These are phyloP conservation scores for Bedellia somnulentella DNA, from an alignment of 2,888 invertebrate species.

Conservation along the genomic window DNA sequence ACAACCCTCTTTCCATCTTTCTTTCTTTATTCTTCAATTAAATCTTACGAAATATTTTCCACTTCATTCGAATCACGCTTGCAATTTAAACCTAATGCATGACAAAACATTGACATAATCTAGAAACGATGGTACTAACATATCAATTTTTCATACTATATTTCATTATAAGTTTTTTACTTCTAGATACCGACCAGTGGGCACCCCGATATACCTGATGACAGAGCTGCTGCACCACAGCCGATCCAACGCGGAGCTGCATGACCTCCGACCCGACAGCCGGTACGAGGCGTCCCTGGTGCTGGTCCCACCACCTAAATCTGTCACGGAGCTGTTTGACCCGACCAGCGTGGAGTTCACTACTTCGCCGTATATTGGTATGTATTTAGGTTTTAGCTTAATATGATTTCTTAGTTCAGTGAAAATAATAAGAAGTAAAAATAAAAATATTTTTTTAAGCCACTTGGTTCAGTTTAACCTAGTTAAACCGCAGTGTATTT, in stretches of 20 bases:
- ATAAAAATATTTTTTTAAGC: too few species aligned
- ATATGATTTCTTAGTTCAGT: too few species aligned
- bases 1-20: too few species aligned
- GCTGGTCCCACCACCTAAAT: conserved; percentile 80
- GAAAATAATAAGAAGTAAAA: too few species aligned
- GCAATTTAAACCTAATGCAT: too few species aligned
- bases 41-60: too few species aligned
- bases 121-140: too few species aligned
- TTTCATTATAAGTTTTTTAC: conserved; percentile 1
- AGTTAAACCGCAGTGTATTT: too few species aligned
- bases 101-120: too few species aligned
- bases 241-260: conserved; percentile 75
- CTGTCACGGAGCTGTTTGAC: conserved; percentile 76
- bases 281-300: conserved; percentile 83
- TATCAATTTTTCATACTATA: not conserved
- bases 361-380: conserved; percentile 70
- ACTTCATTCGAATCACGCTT: too few species aligned
- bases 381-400: conserved; percentile 15
- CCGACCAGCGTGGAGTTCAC: conserved; percentile 69
- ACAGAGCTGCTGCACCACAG: conserved; percentile 84
- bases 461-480: too few species aligned
- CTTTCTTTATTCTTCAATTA: too few species aligned
- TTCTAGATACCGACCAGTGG: conserved; percentile 74
- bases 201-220: conserved; percentile 80
- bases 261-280: conserved; percentile 75